Conservation (phyloP, 1,140 invertebrate species). For the Ladona fulva region DNA sequence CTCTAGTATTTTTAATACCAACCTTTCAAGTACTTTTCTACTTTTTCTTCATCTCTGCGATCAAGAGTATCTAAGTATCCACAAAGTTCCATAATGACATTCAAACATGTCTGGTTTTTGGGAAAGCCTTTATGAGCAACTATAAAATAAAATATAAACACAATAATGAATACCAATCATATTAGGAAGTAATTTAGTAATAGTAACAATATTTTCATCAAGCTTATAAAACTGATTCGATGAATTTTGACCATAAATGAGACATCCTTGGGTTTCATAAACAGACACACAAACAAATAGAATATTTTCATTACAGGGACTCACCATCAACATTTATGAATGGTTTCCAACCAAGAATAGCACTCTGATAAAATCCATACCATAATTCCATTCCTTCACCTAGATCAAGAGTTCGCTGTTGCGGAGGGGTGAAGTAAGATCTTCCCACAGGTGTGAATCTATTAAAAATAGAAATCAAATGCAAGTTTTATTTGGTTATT, state of each 20-base stretch:
- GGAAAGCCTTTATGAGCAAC: conserved; percentile 61
- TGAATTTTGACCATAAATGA: too few relatives aligned
- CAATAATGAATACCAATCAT: too few relatives aligned
- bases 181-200: too few relatives aligned
- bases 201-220: too few relatives aligned
- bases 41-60: not conserved
- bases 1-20: too few relatives aligned
- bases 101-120: conserved; percentile 36
- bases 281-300: too few relatives aligned
- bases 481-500: too few relatives aligned
- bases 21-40: not conserved
- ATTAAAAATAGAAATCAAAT: conserved; percentile 18
- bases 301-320: too few relatives aligned
- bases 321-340: conserved; percentile 67
- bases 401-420: conserved; percentile 34
- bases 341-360: conserved; percentile 58
- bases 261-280: too few relatives aligned
- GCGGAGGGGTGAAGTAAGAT: conserved; percentile 43
- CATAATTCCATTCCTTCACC: conserved; percentile 58
- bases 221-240: too few relatives aligned
- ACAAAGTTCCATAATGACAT: conserved; percentile 33
- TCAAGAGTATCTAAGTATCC: not conserved
- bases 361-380: conserved; percentile 62
- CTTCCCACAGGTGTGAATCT: conserved; percentile 36
- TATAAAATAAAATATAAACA: conserved; percentile 28